These are phyloP conservation scores for Cromileptes altivelis DNA, from an alignment of 2,113 vertebrate species.

Conservation along the genomic window DNA sequence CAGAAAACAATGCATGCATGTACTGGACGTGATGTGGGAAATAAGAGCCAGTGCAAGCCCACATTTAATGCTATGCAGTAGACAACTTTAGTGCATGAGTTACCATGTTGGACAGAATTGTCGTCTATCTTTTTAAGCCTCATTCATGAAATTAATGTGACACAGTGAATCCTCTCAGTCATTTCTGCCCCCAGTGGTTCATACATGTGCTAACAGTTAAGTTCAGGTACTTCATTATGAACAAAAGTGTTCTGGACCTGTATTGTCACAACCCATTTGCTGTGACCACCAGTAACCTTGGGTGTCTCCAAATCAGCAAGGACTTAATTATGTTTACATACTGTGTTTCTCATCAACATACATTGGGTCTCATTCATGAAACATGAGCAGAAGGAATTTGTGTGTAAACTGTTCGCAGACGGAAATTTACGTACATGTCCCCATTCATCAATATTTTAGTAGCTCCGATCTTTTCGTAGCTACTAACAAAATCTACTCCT, in stretches of 20 bases:
- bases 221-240: not conserved
- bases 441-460: too few relatives aligned
- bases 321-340: not conserved
- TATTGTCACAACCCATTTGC: not conserved
- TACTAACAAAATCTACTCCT: too few relatives aligned
- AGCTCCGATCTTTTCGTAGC: too few relatives aligned
- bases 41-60: not conserved
- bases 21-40: not conserved
- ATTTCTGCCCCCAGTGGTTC: not conserved
- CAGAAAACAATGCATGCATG: not conserved
- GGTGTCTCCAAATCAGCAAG: not conserved
- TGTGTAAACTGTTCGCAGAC: too few relatives aligned
- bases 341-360: not conserved
- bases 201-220: not conserved
- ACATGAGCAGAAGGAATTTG: too few relatives aligned
- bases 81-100: not conserved
- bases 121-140: not conserved
- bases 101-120: not conserved
- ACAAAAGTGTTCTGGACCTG: too few relatives aligned
- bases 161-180: not conserved
- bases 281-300: not conserved
- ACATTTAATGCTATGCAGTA: not conserved
- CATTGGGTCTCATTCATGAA: too few relatives aligned
- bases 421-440: too few relatives aligned
- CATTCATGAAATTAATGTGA: not conserved